A percentile compares a stretch with the other conserved stretches of the same genome.
phyloP scores from a whole-genome alignment of 2,113 vertebrate species.

The Macroglossus sobrinus region DNA sequence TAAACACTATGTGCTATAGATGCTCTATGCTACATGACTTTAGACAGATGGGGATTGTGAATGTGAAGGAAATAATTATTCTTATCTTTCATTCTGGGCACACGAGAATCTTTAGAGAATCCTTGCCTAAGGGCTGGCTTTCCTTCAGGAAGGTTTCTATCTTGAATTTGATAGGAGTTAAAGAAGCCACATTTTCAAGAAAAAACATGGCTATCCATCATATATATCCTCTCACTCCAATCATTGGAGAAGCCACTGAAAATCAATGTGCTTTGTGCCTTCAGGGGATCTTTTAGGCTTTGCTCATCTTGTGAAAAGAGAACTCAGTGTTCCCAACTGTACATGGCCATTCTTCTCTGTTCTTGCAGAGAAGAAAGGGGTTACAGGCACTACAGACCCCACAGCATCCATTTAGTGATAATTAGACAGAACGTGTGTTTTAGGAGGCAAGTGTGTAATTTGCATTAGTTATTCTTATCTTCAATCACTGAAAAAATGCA shows the following conservation, averaged over 20 bases:
- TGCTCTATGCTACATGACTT: conserved; percentile 56
- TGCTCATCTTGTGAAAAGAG: neutral
- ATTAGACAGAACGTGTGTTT: neutral
- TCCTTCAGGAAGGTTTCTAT: conserved; percentile 10
- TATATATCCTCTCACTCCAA: neutral
- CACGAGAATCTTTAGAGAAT: neutral
- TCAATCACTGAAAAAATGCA: neutral
- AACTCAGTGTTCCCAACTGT: neutral
- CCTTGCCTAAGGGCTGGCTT: conserved; percentile 6
- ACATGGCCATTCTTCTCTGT: neutral
- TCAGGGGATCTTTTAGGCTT: neutral
- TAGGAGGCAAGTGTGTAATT: neutral
- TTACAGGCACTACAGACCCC: neutral
- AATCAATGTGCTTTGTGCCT: neutral
- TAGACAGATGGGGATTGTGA: conserved; percentile 31
- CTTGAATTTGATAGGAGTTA: neutral
- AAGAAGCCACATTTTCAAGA: conserved; percentile 16
- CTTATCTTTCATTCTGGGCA: conserved; percentile 31
- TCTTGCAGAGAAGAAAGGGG: neutral
- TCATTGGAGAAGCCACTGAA: neutral
- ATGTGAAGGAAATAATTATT: conserved; percentile 38
- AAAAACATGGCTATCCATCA: neutral
- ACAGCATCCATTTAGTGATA: neutral
- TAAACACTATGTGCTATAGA: conserved; percentile 63
- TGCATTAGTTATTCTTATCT: neutral